Conservation (phyloP, 2,888 invertebrate genomes). For the Lasioglossum leucozonium region DNA sequence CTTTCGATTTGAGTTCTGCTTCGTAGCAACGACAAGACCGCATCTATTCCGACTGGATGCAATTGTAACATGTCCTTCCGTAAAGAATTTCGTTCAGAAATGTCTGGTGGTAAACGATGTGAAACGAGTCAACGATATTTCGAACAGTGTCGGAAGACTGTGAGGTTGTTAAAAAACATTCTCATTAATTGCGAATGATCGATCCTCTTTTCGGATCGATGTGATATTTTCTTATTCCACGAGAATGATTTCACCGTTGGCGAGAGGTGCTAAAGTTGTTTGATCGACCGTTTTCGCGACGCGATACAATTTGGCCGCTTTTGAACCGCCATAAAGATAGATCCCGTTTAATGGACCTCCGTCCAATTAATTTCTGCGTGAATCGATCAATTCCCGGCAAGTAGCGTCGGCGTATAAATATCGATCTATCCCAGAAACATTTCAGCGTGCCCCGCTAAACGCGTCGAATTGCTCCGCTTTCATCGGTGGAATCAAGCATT, state of each 20-base stretch:
- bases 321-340: background rate
- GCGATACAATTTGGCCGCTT: background rate
- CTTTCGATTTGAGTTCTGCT: background rate
- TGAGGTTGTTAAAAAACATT: too few relatives aligned
- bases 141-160: too few relatives aligned
- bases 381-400: background rate
- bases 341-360: background rate
- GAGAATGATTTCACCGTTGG: too few relatives aligned
- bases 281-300: too few relatives aligned
- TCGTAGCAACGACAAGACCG: background rate
- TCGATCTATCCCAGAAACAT: background rate
- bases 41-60: too few relatives aligned
- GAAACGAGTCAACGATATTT: too few relatives aligned
- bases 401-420: background rate
- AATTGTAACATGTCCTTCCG: background rate
- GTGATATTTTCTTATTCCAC: too few relatives aligned
- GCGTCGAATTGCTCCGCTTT: conserved; percentile 13
- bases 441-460: background rate
- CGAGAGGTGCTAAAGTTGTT: too few relatives aligned
- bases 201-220: too few relatives aligned
- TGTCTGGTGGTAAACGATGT: background rate
- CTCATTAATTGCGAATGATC: too few relatives aligned
- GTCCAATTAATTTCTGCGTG: background rate
- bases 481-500: background rate
- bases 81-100: background rate